Base-by-base conservation (phyloP, 2,888 invertebrate species). In the Chloroclystis v-ata region DNA sequence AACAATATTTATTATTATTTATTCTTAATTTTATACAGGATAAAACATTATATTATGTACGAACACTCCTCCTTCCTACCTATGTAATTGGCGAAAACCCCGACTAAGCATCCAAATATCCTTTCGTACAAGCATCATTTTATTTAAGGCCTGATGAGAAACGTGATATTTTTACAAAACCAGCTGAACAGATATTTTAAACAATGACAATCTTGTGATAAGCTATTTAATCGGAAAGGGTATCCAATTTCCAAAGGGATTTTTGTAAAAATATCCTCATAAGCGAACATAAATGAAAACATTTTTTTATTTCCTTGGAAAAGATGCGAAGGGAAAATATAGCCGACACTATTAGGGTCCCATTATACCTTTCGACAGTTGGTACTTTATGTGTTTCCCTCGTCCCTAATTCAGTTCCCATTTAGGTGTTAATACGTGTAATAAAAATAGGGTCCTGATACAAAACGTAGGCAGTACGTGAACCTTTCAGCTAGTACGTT, bases 401-500 rank as follows among this genome's bases (percentile, higher is more conserved):
- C 42, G 52, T 50, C 47, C 52, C 52, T 58, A 58, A 56, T 50
- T 52, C 52, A 39, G 58, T 52, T 56, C 56, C 52, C 54, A 58
- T 58, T 58, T 58, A 56, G 56, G 54, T 56, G 56, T 58, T 58
- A 56, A 58, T 58, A 51, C 56, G 54, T 32, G 58, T 58, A 54
- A 58, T 58, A 58, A 58, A 56, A 54, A 58, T 52, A 51, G 58
- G 54, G 54, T 52, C 47, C 54, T 54, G 52, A 52, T 56, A 54
- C 56, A 56, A 56, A 53, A 56, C 57, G 59, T 60, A 59, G 54
- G 52, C 51, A 59, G 50, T 58, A 62, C 61, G 56, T 50, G 59
- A 58, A 57, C 61, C 62, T 62, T 59, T 64, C 58, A 62, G 43
- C 50, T 44, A 49, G 47, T 52, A 55, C 50, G 52, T 50, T 54